Conservation (phyloP, 2,888 invertebrate genomes). For the Campopleginae sp. region DNA sequence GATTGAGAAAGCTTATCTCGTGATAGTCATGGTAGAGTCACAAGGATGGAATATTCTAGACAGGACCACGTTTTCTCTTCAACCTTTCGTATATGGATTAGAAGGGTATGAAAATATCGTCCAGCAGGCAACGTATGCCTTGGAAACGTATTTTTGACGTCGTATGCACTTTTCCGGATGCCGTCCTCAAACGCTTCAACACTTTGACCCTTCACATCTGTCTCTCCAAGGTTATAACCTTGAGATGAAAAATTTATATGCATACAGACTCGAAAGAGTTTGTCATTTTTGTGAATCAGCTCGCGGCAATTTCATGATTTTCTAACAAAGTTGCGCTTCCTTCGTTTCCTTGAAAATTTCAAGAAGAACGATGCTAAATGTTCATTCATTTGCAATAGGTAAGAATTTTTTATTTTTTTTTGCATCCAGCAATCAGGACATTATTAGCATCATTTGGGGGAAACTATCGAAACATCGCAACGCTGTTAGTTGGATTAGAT, state of each 20-base stretch:
- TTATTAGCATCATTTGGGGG: slow-evolving; percentile 41
- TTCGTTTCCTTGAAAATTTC: neutral
- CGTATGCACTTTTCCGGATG: slow-evolving; percentile 38
- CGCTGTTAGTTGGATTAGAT: slow-evolving; percentile 59
- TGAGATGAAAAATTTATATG: neutral
- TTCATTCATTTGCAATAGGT: neutral
- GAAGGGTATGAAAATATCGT: slow-evolving; percentile 65
- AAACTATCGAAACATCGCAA: slow-evolving; percentile 26
- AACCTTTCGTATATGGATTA: slow-evolving; percentile 57
- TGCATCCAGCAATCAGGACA: neutral
- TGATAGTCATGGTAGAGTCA: slow-evolving; percentile 45
- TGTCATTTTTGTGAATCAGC: neutral
- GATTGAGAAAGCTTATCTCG: slow-evolving; percentile 62
- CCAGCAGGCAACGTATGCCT: slow-evolving; percentile 40
- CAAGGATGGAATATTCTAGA: slow-evolving; percentile 37
- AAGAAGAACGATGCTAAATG: neutral
- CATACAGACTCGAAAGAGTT: neutral
- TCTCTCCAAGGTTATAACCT: neutral
- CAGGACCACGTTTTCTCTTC: slow-evolving; percentile 23
- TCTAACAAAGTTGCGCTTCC: neutral
- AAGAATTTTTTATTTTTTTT: slow-evolving; percentile 24
- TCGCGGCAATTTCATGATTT: slow-evolving; percentile 16
- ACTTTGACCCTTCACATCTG: neutral
- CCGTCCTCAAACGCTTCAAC: neutral
- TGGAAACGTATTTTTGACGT: slow-evolving; percentile 52